Evolutionary conservation across 1,140 invertebrate species (phyloP).

Genomic region (Teleopsis dalmanni): DNA sequence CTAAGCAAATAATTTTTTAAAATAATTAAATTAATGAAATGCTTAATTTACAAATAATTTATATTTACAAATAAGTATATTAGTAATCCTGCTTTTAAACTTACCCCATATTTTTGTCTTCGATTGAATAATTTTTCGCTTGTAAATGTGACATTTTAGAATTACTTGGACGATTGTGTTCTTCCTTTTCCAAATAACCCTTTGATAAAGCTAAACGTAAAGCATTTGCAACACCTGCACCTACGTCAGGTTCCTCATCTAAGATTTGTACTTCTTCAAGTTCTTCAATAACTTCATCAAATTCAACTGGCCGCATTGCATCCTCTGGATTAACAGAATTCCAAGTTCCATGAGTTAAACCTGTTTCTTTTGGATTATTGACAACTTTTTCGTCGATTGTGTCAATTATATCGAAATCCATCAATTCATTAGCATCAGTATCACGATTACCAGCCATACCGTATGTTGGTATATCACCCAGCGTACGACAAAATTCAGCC

Average conservation of each 20-base stretch:
- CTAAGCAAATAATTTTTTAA: no score
- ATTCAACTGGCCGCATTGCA: constrained; percentile 30
- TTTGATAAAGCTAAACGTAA: constrained; percentile 89
- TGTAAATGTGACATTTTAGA: constrained; percentile 67
- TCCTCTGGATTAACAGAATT: constrained; percentile 48
- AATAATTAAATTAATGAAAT: no score
- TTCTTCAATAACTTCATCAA: constrained; percentile 35
- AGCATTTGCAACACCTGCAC: constrained; percentile 84
- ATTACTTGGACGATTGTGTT: constrained; percentile 61
- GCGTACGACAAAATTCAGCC: constrained; percentile 92
- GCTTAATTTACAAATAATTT: neutral
- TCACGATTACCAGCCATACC: constrained; percentile 81
- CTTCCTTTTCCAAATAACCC: constrained; percentile 86
- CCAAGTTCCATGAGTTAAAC: constrained; percentile 42
- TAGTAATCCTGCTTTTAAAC: constrained; percentile 14
- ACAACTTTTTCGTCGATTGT: constrained; percentile 27
- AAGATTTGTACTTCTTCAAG: constrained; percentile 66
- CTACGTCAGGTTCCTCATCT: constrained; percentile 93
- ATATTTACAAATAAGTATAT: constrained; percentile 5
- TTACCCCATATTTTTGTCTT: constrained; percentile 85
- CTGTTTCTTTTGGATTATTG: constrained; percentile 6
- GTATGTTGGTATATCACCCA: constrained; percentile 92
- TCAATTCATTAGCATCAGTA: constrained; percentile 71
- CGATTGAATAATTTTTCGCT: constrained; percentile 92
- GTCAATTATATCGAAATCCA: constrained; percentile 47